Evolutionary conservation across 2,888 invertebrate genomes (phyloP).

Genomic region (Leptopilina myrica): DNA sequence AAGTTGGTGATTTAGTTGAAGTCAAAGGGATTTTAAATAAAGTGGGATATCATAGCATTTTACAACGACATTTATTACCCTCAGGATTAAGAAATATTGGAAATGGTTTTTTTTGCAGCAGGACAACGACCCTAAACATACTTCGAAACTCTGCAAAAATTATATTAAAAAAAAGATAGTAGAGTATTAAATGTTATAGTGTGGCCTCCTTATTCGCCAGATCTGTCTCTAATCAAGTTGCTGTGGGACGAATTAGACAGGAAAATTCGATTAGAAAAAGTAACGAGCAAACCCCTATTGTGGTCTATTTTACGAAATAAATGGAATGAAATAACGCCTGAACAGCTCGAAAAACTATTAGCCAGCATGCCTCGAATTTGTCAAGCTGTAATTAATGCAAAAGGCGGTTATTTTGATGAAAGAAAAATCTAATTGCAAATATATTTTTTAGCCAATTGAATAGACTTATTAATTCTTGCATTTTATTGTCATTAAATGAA

Average conservation of each 20-base stretch:
- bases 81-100: conserved; percentile 49
- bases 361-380: neutral
- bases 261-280: neutral
- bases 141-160: conserved; percentile 45
- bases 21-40: conserved; percentile 54
- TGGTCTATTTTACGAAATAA: neutral
- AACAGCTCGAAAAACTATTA: neutral
- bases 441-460: too few species aligned
- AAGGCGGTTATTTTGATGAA: neutral
- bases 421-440: too few species aligned
- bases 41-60: conserved; percentile 50
- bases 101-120: conserved; percentile 53
- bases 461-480: too few species aligned
- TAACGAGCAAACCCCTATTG: neutral
- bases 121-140: conserved; percentile 54
- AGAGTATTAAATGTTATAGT: neutral
- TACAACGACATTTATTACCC: conserved; percentile 42
- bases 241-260: neutral
- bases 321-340: neutral
- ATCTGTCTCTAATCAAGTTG: neutral
- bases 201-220: neutral
- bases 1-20: conserved; percentile 50
- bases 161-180: conserved; percentile 6
- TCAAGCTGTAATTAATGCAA: neutral
- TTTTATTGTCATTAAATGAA: too few species aligned